phyloP scores from a whole-genome alignment of 2,888 invertebrate species.

The Drosophila atroscutellata region DNA sequence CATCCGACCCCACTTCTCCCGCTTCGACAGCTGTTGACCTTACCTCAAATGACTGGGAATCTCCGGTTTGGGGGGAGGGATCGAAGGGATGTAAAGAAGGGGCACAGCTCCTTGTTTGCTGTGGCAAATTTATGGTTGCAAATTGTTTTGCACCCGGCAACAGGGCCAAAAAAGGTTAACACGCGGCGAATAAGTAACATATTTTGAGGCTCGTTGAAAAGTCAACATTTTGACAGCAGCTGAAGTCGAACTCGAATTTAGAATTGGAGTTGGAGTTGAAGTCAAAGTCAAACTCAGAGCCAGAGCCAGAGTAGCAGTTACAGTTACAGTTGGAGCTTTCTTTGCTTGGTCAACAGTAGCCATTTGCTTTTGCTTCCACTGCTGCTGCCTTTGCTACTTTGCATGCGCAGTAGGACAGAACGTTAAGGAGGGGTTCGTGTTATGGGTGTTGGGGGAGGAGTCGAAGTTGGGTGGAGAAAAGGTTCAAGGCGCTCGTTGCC shows the following conservation, averaged over 20 bases:
- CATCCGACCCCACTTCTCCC: neutral
- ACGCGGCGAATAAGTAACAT: slow-evolving; percentile 73
- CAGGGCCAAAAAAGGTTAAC: slow-evolving; percentile 69
- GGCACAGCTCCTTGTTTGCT: slow-evolving; percentile 52
- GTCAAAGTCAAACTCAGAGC: neutral
- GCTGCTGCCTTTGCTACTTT: slow-evolving; percentile 53
- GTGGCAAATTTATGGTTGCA: slow-evolving; percentile 81
- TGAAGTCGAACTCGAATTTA: neutral
- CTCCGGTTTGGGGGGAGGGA: slow-evolving; percentile 1
- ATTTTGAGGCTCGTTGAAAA: slow-evolving; percentile 72
- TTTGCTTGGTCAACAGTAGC: slow-evolving; percentile 37
- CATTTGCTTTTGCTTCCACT: slow-evolving; percentile 9
- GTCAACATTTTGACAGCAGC: slow-evolving; percentile 61
- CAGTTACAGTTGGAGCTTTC: neutral
- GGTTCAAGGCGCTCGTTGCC: slow-evolving; percentile 50
- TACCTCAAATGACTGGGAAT: slow-evolving; percentile 62
- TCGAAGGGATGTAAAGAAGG: neutral
- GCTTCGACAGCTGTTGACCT: slow-evolving; percentile 76
- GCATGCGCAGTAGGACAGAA: slow-evolving; percentile 61
- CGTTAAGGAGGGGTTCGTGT: neutral
- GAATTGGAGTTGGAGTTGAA: neutral
- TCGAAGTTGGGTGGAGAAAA: slow-evolving; percentile 32
- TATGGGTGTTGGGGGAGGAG: neutral
- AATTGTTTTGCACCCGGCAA: slow-evolving; percentile 79
- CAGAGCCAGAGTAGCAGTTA: neutral